Base-by-base conservation (phyloP, 92 coral and sea anemone species). In the Bergia sp. region DNA sequence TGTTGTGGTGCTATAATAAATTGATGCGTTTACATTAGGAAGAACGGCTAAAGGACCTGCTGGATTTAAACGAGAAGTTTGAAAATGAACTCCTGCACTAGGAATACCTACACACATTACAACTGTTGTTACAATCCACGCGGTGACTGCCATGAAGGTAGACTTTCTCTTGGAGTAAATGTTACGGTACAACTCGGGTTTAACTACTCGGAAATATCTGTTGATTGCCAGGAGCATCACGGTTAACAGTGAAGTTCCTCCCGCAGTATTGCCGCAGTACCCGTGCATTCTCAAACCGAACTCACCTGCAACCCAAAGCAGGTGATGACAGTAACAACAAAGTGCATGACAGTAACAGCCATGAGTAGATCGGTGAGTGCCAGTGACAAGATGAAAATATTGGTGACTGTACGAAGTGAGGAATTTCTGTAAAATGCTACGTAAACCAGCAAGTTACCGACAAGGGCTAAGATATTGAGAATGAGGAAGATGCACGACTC, bases 291-390 rank as follows among this genome's bases (percentile, higher is more conserved):
- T 29, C 37, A 66, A 20, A 29, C 37, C 37, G 3, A 21, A 7
- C 20, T 66, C 73, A 18, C 73, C 73, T 66, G 37, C 73, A 66
- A 66, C 73, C 73, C 73, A 66, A 29, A 5, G 73, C 73, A 66
- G 20, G 20, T 36, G 73, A 66, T 1, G 73, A 66, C 29, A 66
- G 73, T 1, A 36, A 7, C 20, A 29, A 18, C 73, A 66, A 66
- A 8, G 37, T 9, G 11, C 73, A 66, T 66, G 37, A 21, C 37
- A 66, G 20, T 18, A 66, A 66, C 73, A 21, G 73, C 73, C 73
- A 66, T 66, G 73, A 66, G 73, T 20, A 66, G 37, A 66, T 66
- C 73, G 73, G 73, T 66, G 37, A 66, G 37, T 66, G 73, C 73
- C 73, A 66, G 11, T 66, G 73, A 66, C 37, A 66, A 36, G 20